Base-by-base conservation (phyloP, 2,888 invertebrate genomes). In the Chorisops tibialis region DNA sequence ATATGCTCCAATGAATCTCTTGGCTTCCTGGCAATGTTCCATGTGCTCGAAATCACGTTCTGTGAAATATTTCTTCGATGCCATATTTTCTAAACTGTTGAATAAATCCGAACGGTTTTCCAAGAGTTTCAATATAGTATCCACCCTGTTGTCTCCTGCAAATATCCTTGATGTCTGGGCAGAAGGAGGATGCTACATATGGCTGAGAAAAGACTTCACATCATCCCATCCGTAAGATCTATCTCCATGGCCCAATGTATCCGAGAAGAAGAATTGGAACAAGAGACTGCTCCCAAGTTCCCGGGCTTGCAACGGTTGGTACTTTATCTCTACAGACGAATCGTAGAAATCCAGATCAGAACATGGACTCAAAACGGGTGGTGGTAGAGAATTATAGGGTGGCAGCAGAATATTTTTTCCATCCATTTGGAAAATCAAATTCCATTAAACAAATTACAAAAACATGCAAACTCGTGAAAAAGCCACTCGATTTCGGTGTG, bases 371-470 rank as follows among this genome's bases (percentile, higher is more conserved):
- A n/a, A n/a, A n/a, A n/a, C n/a, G 5, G 30, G 5, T 9, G 30
- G 9, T 30, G 30, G 30, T 30, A 2, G 5, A 19, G 19, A 52
- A 39, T 52, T 22, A 52, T 52, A 59, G 66, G 64, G 61, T 64
- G 54, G 66, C 63, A 65, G 12, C 4, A 18, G 22, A 52, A 52
- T 66, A 62, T 68, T 66, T 68, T 67, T 69, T 66, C 65, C 68
- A 70, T 69, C 70, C 71, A 70, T 71, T 71, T 70, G 70, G 69
- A 70, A 70, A 70, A 71, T 71, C 71, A 70, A 70, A 69, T 69
- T 71, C 70, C 70, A 71, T 71, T 71, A 71, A 70, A 71, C 68
- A 70, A 71, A 71, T 70, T 71, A 70, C 68, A 70, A 70, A 70
- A 70, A 68, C 69, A 70, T 70, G 69, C 69, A 69, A 69, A 69